A percentile compares a stretch with the other conserved stretches of the same genome.
Evolutionary conservation across 1,140 invertebrate genomes (phyloP).

Genomic region (Drosophila subpulchrella): DNA sequence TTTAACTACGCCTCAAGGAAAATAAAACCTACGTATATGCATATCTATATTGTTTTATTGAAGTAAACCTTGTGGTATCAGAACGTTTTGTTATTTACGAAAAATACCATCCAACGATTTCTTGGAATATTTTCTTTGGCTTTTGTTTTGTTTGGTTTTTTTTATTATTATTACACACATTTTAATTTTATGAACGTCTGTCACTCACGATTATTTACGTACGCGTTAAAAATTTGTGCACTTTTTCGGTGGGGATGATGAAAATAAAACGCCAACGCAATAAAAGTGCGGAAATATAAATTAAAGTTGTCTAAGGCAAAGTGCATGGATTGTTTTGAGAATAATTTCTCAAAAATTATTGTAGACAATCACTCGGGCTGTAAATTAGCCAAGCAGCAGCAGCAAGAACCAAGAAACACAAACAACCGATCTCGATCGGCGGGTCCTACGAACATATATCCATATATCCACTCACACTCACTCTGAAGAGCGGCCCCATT

Average conservation of each 20-base stretch:
- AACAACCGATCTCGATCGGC: slow-evolving; percentile 25
- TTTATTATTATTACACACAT: slow-evolving; percentile 51
- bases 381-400: slow-evolving; percentile 52
- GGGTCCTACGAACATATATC: slow-evolving; percentile 18
- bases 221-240: slow-evolving; percentile 16
- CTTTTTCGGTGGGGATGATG: slow-evolving; percentile 22
- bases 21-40: slow-evolving; percentile 12
- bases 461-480: slow-evolving; percentile 17
- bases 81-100: slow-evolving; percentile 28
- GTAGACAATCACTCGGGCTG: slow-evolving; percentile 64
- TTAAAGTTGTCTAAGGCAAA: slow-evolving; percentile 60
- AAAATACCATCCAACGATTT: slow-evolving; percentile 13
- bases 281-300: slow-evolving; percentile 69
- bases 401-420: slow-evolving; percentile 45
- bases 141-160: slow-evolving; percentile 22
- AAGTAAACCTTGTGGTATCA: slow-evolving; percentile 20
- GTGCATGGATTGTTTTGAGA: slow-evolving; percentile 60
- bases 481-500: slow-evolving; percentile 34
- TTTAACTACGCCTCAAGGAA: slow-evolving; percentile 22
- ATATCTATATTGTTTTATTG: slow-evolving; percentile 25
- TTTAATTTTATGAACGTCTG: slow-evolving; percentile 57
- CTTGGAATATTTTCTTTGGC: slow-evolving; percentile 26
- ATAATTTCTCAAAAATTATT: slow-evolving; percentile 73
- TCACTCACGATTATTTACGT: slow-evolving; percentile 70
- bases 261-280: slow-evolving; percentile 42